phyloP scores from a whole-genome alignment of 2,888 invertebrate species.

The Dicycla oo region DNA sequence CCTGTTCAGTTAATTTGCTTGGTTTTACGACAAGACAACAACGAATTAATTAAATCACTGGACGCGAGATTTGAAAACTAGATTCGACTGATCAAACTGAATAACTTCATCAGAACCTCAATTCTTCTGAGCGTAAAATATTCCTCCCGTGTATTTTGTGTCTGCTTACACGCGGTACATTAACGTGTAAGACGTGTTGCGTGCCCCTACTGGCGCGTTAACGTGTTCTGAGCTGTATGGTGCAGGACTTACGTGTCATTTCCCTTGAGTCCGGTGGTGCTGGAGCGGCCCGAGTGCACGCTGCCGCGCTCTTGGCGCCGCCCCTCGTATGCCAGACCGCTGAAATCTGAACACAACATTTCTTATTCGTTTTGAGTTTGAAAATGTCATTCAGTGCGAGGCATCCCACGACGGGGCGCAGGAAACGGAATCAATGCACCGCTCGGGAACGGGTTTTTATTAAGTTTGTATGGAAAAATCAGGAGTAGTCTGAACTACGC shows the following conservation, averaged over 20 bases:
- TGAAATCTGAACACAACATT: constrained; percentile 69
- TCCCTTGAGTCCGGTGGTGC: constrained; percentile 93
- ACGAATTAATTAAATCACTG: not conserved
- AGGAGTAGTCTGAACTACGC: too few relatives aligned
- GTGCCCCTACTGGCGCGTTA: not conserved
- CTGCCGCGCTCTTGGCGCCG: constrained; percentile 93
- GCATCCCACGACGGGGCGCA: not conserved
- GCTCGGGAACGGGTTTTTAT: not conserved
- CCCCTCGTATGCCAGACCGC: constrained; percentile 71
- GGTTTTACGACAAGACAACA: not conserved
- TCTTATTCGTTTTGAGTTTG: not conserved
- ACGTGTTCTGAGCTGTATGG: not conserved
- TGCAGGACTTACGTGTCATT: constrained; percentile 87
- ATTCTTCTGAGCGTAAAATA: not conserved
- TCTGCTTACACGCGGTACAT: constrained; percentile 10
- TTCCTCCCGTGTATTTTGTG: not conserved
- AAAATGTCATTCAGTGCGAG: not conserved
- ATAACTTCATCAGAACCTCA: not conserved
- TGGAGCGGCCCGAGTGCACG: constrained; percentile 96
- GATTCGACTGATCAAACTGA: not conserved
- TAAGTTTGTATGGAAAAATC: not conserved
- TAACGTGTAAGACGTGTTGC: not conserved
- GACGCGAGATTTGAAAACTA: not conserved
- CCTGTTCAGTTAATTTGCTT: not conserved
- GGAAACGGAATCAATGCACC: not conserved